Evolutionary conservation across 2,888 invertebrate species (phyloP), one percentile per base, ranked within the genome.

Genomic region (Kuschelorhynchus macadamiae): DNA sequence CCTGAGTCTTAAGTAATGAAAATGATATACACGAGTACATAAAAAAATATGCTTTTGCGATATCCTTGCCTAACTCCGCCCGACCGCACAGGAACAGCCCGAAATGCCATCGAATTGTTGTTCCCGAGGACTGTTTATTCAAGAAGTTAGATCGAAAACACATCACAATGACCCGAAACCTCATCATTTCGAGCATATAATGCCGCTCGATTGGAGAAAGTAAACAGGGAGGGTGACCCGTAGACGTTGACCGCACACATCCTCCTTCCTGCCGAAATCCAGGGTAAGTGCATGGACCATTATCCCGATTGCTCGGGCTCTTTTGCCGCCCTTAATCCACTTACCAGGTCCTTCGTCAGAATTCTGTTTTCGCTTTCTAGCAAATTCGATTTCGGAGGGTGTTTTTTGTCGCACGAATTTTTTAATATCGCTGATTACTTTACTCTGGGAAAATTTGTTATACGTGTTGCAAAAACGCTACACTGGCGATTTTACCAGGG

Each of bases 271-370:
- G 64, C 70, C 57, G 74, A 77, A 77, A 78, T 77, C 78, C 77
- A 72, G 78, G 80, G 82, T 81, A 82, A 83, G 83, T 83, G 83
- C 82, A 81, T 81, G 81, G 80, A 76, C 83, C 82, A 83, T 83
- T 83, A 83, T 83, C 81, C 81, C 82, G 81, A 83, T 83, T 83
- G 83, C 82, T 81, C 77, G 42, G 62, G 79, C 79, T 81, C 81
- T 81, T 81, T 79, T 78, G 76, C 77, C 76, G 76, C 76, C 79
- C 77, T 79, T 81, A 81, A 83, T 83, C 82, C 81, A 81, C 80
- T 83, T 83, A 76, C 41, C 21, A 49, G 49, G 30, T 55, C 36
- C 25, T 25, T 25, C 25, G 25, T 3, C 25, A 5, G 25, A 7
- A 25, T 25, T 7, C 7, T 7, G 25, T 25, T 56, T 46, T 56